Conservation (phyloP, 2,888 invertebrate species). For the Hoplodrina blanda region DNA sequence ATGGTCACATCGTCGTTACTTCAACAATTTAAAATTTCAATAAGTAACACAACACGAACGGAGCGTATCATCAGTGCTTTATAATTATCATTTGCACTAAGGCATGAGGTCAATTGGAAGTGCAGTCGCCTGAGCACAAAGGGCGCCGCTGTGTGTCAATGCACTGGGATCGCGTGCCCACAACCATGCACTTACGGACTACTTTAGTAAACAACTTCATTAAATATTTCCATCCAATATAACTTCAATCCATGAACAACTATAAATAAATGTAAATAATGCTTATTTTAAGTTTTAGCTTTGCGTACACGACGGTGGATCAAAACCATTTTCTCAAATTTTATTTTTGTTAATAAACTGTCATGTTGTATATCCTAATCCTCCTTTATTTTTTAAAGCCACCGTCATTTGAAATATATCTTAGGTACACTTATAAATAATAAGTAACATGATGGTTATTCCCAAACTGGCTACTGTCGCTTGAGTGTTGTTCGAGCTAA, state of each 20-base stretch:
- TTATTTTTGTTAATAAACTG: not conserved
- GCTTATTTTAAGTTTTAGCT: not conserved
- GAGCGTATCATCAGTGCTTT: conserved; percentile 3
- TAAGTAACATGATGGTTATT: not conserved
- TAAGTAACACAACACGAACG: conserved; percentile 1
- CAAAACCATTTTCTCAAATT: not conserved
- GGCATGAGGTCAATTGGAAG: conserved; percentile 19
- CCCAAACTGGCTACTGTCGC: not conserved
- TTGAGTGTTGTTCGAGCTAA: no score
- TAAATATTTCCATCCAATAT: conserved; percentile 28
- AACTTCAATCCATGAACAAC: conserved; percentile 1
- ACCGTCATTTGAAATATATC: not conserved
- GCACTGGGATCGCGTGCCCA: not conserved
- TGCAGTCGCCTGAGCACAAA: not conserved
- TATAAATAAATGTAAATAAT: not conserved
- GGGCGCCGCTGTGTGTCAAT: not conserved
- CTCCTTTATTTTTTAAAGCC: not conserved
- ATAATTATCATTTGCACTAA: conserved; percentile 6
- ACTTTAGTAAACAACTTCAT: conserved; percentile 19
- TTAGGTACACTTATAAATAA: not conserved
- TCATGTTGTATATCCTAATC: not conserved
- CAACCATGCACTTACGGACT: conserved; percentile 5
- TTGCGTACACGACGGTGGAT: not conserved
- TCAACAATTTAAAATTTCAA: conserved; percentile 19
- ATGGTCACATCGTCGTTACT: not conserved